A percentile compares a stretch with the other conserved stretches of the same genome.
Evolutionary conservation across 2,113 vertebrate genomes (phyloP).

Genomic region (Hypocryptadius cinnamomeus): DNA sequence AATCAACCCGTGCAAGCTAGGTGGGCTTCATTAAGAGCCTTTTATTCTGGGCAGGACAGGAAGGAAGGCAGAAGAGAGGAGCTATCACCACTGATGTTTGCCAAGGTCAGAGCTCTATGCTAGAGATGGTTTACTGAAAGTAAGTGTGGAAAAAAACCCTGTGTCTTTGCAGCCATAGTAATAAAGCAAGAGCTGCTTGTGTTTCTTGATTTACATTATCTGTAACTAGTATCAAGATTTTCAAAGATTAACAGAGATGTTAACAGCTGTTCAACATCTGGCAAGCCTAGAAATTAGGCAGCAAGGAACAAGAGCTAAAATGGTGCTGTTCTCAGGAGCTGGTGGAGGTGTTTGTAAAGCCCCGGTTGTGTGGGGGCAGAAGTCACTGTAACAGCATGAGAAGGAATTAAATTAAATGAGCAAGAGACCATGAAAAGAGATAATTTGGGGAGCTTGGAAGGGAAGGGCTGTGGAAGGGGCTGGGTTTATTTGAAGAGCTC

Average conservation of each 20-base stretch:
- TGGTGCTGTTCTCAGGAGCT: not conserved
- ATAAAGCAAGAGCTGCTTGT: not conserved
- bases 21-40: not conserved
- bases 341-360: not conserved
- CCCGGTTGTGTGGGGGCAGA: not conserved
- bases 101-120: not conserved
- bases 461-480: not conserved
- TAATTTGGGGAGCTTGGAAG: not conserved
- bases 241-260: not conserved
- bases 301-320: not conserved
- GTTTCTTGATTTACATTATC: not conserved
- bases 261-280: not conserved
- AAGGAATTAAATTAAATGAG: not conserved
- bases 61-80: not conserved
- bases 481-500: not conserved
- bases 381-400: not conserved
- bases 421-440: not conserved
- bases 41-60: not conserved
- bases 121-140: not conserved
- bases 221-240: not conserved
- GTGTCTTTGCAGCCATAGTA: not conserved
- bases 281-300: not conserved
- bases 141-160: not conserved
- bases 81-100: not conserved
- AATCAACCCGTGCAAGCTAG: not conserved